Evolutionary conservation across 30 jellyfish, hydroid and myxozoan species (phyloP), one percentile per base, ranked within the genome.

Genomic region (Nemopilema nomurai): DNA sequence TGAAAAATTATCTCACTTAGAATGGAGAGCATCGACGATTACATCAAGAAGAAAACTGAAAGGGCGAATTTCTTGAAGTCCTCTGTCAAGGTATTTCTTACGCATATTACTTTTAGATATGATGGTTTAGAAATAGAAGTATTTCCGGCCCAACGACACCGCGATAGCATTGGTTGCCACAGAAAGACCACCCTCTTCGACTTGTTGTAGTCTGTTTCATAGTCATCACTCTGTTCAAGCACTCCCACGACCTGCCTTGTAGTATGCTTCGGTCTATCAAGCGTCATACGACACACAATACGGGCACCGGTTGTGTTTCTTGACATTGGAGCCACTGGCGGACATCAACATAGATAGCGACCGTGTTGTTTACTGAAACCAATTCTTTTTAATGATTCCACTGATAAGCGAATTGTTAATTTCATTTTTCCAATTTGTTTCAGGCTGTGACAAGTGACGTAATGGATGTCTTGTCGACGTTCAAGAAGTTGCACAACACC

Each of bases 21-120:
- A 74, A 52, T 91, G 90, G 97, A 91, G 65, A 86, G 96, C 71
- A 86, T 91, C 26, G 97, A 84, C 74, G 97, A 78, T 33, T 91
- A 91, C 76, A 69, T 91, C 32, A 87, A 79, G 64, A 91, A 91
- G 80, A 91, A 86, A 41, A 74, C 67, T 27, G 71, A 91, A 28
- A 49, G 97, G 9, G 87, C 86, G 25, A 81, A 86, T 24, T 67
- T 70, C 23, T 29, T 76, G 78, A 86, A 51, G 29, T 65, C 76
- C 31, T 20, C 71, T 3, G 30, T 76, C 0, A 67, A 86, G 89
- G 94, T 86, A 18, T 51, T 57, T 67, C 20, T 16, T 1, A 13
- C 13, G 6, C 57, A 41, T 41, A 41, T n/a, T n/a, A n/a, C n/a
- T n/a, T n/a, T n/a, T n/a, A n/a, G n/a, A n/a, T n/a, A n/a, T n/a